phyloP scores from a whole-genome alignment of 64 coral and sea anemone species.

The Exaiptasia diaphana region DNA sequence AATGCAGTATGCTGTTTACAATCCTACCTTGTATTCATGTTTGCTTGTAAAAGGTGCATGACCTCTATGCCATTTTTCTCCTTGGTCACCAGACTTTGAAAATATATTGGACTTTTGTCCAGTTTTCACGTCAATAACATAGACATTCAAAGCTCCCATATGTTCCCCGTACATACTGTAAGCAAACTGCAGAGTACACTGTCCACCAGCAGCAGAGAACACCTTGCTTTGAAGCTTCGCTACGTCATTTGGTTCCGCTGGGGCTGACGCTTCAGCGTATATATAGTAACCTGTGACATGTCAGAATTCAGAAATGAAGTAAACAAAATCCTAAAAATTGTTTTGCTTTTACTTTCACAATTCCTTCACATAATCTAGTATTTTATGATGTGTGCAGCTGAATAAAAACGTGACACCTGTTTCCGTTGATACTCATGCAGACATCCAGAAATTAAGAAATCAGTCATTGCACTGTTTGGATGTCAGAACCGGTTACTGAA shows the following conservation, averaged over 20 bases:
- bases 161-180: slow-evolving; percentile 64
- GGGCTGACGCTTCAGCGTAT: slow-evolving; percentile 55
- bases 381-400: slow-evolving; percentile 38
- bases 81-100: slow-evolving; percentile 51
- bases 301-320: background rate
- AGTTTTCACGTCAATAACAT: background rate
- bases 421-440: too few species aligned
- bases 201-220: slow-evolving; percentile 28
- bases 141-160: slow-evolving; percentile 43
- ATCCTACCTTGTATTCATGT: slow-evolving; percentile 21
- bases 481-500: too few species aligned
- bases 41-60: slow-evolving; percentile 2
- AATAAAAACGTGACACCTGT: too few species aligned
- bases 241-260: slow-evolving; percentile 32
- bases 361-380: background rate
- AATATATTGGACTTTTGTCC: background rate
- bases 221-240: slow-evolving; percentile 40
- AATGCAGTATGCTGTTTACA: too few species aligned
- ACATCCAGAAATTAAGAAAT: too few species aligned
- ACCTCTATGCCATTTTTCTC: slow-evolving; percentile 38
- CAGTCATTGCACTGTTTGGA: too few species aligned
- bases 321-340: background rate
- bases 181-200: slow-evolving; percentile 60
- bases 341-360: background rate
- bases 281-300: slow-evolving; percentile 47